Base-by-base conservation (phyloP, 2,888 invertebrate genomes). In the Ophion costatus region DNA sequence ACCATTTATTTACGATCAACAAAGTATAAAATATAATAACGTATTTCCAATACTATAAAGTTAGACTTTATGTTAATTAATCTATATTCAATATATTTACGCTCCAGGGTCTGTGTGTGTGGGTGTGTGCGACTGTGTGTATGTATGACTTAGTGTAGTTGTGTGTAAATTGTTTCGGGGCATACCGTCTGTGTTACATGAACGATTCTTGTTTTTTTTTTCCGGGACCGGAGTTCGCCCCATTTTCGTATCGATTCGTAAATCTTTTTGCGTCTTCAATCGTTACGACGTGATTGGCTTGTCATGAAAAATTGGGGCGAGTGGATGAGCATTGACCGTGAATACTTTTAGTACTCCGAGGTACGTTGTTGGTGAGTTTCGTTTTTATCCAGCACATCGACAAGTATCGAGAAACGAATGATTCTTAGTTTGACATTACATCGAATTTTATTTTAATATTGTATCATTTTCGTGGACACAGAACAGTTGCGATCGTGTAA, bases 21-120 rank as follows among this genome's bases (percentile, higher is more conserved):
- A 85, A 87, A 88, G 89, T 89, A 89, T 88, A 88, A 86, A 88
- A 89, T 88, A 88, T 88, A 87, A 87, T 88, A 88, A 89, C 86
- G 86, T 87, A 89, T 89, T 88, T 88, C 88, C 88, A 88, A 88
- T 86, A 85, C 86, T 82, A 88, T 88, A 88, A 87, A 87, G 84
- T 87, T 87, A 79, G 80, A 83, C 85, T 87, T 83, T 85, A 87
- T 82, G 84, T 87, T 80, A 86, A 85, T 82, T 85, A 17, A 51
- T 51, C 17, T 51, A 51, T 14, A 17, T 51, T 51, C 11, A 14
- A 5, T 51, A 51, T 51, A 51, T 80, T 59, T 76, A 76, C 77
- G 78, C 78, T 70, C 75, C 61, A 73, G 66, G 76, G 59, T 75
- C 75, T 63, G 14, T 73, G 20, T 45, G 51, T 14, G 0, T 51